Conservation (phyloP, 2,888 invertebrate species). For the Monoplex corrugatus region DNA sequence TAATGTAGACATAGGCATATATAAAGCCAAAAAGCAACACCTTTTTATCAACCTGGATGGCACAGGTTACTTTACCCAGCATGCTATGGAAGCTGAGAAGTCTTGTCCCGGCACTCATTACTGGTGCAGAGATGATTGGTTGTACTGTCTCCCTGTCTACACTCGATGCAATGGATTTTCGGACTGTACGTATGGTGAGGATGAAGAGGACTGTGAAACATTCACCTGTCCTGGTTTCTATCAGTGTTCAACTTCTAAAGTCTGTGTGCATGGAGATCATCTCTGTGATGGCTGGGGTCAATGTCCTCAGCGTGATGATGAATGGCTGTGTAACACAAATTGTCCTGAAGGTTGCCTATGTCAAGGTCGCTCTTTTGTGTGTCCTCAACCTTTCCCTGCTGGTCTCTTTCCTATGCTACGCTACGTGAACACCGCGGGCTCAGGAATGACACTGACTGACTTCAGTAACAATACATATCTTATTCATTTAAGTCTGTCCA, state of each 20-base stretch:
- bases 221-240: conserved; percentile 61
- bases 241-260: conserved; percentile 56
- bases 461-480: too few relatives aligned
- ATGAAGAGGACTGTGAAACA: neutral
- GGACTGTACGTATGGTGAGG: neutral
- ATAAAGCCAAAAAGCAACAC: neutral
- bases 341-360: too few relatives aligned
- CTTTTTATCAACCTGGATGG: neutral
- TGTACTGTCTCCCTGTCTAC: conserved; percentile 8
- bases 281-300: conserved; percentile 26
- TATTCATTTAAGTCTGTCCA: too few relatives aligned
- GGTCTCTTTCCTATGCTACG: too few relatives aligned
- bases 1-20: neutral
- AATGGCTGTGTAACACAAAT: too few relatives aligned
- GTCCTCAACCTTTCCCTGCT: too few relatives aligned
- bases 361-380: too few relatives aligned
- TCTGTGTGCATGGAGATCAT: neutral
- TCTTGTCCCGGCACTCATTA: neutral
- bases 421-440: too few relatives aligned
- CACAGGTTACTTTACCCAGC: neutral
- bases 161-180: neutral
- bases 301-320: conserved; percentile 48
- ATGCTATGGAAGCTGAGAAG: neutral
- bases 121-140: neutral
- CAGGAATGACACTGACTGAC: too few relatives aligned